Conservation (phyloP, 2,888 invertebrate species). For the Sarcophaga rosellei region DNA sequence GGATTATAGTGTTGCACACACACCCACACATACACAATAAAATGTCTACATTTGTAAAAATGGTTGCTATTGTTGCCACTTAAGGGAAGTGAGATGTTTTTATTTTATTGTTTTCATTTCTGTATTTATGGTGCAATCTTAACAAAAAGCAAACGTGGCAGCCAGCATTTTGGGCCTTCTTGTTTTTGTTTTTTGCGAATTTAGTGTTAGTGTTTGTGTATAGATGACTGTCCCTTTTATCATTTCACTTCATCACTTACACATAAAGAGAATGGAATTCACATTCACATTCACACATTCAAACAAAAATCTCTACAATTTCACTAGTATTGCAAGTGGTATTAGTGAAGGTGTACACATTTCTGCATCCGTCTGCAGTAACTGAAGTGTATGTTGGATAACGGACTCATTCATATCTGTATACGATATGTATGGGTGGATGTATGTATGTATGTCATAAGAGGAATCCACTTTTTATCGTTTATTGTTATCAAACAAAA, state of each 20-base stretch:
- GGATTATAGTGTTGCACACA: not conserved
- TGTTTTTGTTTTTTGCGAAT: not conserved
- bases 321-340: not conserved
- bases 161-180: not conserved
- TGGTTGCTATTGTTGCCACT: constrained; percentile 45
- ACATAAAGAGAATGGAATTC: not conserved
- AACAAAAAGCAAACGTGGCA: not conserved
- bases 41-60: not conserved
- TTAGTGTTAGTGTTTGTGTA: not conserved
- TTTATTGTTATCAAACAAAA: constrained; percentile 50
- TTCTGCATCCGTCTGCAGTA: constrained; percentile 8
- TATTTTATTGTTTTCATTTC: not conserved
- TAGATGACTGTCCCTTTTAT: constrained; percentile 1
- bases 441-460: not conserved
- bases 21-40: constrained; percentile 9
- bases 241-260: constrained; percentile 8
- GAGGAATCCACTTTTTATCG: constrained; percentile 41
- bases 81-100: constrained; percentile 42
- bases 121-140: not conserved
- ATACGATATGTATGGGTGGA: too few relatives aligned
- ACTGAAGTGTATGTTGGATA: not conserved
- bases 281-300: not conserved
- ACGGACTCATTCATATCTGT: too few relatives aligned
- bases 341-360: too few relatives aligned
- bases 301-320: constrained; percentile 16